Conservation (phyloP, 2,888 invertebrate genomes). For the Pyralis farinalis region DNA sequence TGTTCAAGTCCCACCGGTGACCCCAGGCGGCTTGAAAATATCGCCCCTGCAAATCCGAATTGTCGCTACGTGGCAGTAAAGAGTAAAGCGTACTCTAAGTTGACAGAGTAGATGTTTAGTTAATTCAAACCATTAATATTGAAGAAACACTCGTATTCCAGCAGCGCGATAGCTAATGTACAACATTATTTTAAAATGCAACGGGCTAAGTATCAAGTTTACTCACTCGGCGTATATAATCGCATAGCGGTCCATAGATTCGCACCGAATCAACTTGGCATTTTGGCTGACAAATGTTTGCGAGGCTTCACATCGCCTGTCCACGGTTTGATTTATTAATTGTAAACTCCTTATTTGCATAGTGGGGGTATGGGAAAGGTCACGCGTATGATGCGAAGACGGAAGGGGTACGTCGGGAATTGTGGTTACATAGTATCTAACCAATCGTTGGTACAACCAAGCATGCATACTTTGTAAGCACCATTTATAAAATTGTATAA, state of each 20-base stretch:
- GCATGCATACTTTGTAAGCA: too few species aligned
- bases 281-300: constrained; percentile 74
- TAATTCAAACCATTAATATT: too few species aligned
- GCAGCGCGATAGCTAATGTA: background rate
- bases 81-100: too few species aligned
- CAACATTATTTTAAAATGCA: background rate
- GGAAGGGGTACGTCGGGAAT: background rate
- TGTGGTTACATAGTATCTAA: background rate
- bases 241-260: constrained; percentile 63
- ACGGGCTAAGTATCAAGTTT: constrained; percentile 43
- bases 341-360: constrained; percentile 8
- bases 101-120: too few species aligned
- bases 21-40: too few species aligned
- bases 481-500: too few species aligned
- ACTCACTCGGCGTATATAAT: constrained; percentile 28
- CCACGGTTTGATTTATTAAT: constrained; percentile 29
- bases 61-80: too few species aligned
- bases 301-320: constrained; percentile 35
- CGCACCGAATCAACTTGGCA: constrained; percentile 69
- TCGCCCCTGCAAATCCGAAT: too few species aligned
- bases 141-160: too few species aligned
- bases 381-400: background rate
- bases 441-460: too few species aligned
- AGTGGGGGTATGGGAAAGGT: constrained; percentile 9
- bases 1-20: too few species aligned